Evolutionary conservation across 2,888 invertebrate species (phyloP).

Genomic region (Kuschelorhynchus macadamiae): DNA sequence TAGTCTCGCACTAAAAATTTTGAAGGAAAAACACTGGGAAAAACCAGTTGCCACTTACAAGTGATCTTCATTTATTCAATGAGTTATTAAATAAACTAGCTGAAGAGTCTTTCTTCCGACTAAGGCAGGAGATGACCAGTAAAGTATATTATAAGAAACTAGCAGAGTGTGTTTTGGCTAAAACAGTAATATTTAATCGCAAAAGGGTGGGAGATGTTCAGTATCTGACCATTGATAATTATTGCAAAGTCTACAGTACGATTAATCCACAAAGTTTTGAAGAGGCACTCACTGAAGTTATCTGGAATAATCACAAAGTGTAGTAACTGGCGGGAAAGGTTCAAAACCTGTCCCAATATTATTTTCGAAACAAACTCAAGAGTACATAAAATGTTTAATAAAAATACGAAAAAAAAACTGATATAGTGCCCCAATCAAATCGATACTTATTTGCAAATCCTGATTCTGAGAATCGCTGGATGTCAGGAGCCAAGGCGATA

Average conservation of each 20-base stretch:
- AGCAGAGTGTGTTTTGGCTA: conserved; percentile 49
- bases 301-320: conserved; percentile 40
- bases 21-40: conserved; percentile 53
- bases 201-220: conserved; percentile 51
- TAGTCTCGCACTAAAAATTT: conserved; percentile 53
- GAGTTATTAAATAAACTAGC: conserved; percentile 42
- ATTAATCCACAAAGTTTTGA: conserved; percentile 35
- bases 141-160: conserved; percentile 49
- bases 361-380: conserved; percentile 45
- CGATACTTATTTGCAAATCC: conserved; percentile 52
- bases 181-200: conserved; percentile 52
- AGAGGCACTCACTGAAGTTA: conserved; percentile 19
- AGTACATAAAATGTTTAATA: conserved; percentile 29
- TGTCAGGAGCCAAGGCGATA: conserved; percentile 46
- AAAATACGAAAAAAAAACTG: conserved; percentile 36
- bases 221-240: too few relatives aligned
- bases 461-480: conserved; percentile 50
- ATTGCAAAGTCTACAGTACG: background rate
- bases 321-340: conserved; percentile 51
- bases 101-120: conserved; percentile 39
- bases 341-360: conserved; percentile 43
- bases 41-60: conserved; percentile 54
- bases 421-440: conserved; percentile 50
- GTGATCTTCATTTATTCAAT: conserved; percentile 52
- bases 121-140: conserved; percentile 28